phyloP scores from a whole-genome alignment of 2,113 vertebrate species.

The Calidris pygmaea region DNA sequence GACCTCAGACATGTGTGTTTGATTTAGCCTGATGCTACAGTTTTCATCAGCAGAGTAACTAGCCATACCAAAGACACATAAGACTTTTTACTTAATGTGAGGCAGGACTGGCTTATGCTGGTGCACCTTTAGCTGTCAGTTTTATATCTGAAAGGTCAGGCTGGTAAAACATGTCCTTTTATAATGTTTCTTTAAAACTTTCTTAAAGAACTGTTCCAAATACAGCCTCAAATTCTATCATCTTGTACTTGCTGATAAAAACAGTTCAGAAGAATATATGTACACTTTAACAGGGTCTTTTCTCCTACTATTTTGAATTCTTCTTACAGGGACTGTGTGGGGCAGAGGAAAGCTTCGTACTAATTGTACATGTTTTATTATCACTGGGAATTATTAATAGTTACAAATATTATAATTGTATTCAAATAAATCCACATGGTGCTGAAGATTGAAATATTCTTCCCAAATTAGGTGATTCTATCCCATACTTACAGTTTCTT shows the following conservation, averaged over 20 bases:
- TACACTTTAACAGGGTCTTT: neutral
- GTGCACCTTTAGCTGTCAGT: neutral
- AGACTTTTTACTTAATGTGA: neutral
- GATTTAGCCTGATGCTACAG: neutral
- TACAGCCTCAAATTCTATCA: neutral
- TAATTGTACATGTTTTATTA: neutral
- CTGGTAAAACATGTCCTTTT: rapidly evolving
- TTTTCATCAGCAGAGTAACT: neutral
- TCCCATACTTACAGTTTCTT: neutral
- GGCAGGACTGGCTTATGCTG: neutral
- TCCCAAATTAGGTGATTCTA: neutral
- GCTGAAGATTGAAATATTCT: neutral
- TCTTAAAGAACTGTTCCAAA: neutral
- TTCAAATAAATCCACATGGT: neutral
- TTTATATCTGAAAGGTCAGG: neutral
- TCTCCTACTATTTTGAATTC: neutral
- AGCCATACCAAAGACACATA: neutral
- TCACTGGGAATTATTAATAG: neutral
- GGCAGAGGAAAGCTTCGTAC: neutral
- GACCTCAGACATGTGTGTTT: neutral
- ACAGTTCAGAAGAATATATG: neutral
- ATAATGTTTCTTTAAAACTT: neutral
- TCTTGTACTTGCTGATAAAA: neutral
- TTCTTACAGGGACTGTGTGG: neutral
- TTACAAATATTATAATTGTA: neutral